Evolutionary conservation across 2,888 invertebrate genomes (phyloP), one percentile per base, ranked within the genome.

Genomic region (Harpalus rufipes): DNA sequence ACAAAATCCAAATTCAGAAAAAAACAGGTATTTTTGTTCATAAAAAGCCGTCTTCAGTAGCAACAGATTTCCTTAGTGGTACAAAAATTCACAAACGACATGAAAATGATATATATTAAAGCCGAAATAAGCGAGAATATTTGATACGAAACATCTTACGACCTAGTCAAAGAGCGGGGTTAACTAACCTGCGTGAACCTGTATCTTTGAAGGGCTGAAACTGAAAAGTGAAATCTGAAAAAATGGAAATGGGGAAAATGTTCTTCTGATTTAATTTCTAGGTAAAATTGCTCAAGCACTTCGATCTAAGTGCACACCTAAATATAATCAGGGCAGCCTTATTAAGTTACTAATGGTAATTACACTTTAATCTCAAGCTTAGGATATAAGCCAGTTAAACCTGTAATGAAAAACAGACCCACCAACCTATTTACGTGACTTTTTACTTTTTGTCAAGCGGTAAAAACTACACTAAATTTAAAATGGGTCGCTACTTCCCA

Each of bases 331-430:
- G 44, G 72, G 44, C 72, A 44, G 72, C 44, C 72, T 44, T 74
- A 74, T 74, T 74, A 74, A 74, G 72, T 74, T 74, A 74, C 72
- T 74, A 74, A 74, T 74, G 72, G 72, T 74, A 51, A 74, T 74
- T 74, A 74, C 72, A 74, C 51, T 74, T 74, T 74, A 74, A 74
- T 74, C 72, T 74, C 72, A 44, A 44, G 72, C 72, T 74, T 74
- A 74, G 72, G 72, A 74, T 74, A 74, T 74, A 74, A 74, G 72
- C 72, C 72, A 74, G 44, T 74, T 74, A 74, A 74, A 74, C 72
- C 72, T 74, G 72, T 74, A 74, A 44, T 68, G 72, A 74, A 74
- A 74, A 74, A 74, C 72, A 74, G 44, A 74, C 72, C 72, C 44
- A 44, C 41, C 16, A 18, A 18, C 12, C 16, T 44, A 44, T 74